phyloP scores from a whole-genome alignment of 92 coral and sea anemone species.

The Palythoa grandis region DNA sequence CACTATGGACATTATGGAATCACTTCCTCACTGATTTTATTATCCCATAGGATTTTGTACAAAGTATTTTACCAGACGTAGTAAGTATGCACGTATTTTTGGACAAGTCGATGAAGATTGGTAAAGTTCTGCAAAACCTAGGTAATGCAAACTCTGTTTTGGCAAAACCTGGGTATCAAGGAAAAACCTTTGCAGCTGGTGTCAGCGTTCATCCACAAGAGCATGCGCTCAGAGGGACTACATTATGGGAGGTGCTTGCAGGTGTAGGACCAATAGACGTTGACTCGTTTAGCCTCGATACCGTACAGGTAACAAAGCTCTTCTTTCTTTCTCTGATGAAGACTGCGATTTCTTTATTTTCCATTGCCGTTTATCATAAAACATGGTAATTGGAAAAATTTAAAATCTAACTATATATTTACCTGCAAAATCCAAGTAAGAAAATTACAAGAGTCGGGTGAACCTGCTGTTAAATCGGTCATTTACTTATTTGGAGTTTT shows the following conservation, averaged over 20 bases:
- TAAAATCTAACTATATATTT: too few relatives aligned
- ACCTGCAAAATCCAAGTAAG: too few relatives aligned
- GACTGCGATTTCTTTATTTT: too few relatives aligned
- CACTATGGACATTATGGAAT: not conserved
- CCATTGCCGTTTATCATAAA: too few relatives aligned
- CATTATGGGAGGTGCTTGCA: slow-evolving; percentile 73
- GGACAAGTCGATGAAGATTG: slow-evolving; percentile 79
- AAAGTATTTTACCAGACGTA: slow-evolving; percentile 71
- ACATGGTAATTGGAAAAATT: too few relatives aligned
- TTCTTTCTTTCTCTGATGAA: not conserved
- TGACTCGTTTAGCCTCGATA: slow-evolving; percentile 55
- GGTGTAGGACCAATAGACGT: slow-evolving; percentile 58
- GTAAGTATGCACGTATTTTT: slow-evolving; percentile 81
- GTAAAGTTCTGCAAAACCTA: slow-evolving; percentile 79
- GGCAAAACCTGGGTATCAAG: slow-evolving; percentile 37
- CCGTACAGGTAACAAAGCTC: slow-evolving; percentile 65
- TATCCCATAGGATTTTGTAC: slow-evolving; percentile 59
- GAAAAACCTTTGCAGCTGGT: slow-evolving; percentile 7
- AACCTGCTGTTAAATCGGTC: too few relatives aligned
- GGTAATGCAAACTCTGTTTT: slow-evolving; percentile 69
- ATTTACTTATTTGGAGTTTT: too few relatives aligned
- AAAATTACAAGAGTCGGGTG: too few relatives aligned
- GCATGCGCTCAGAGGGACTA: slow-evolving; percentile 63
- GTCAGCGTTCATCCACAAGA: slow-evolving; percentile 73
- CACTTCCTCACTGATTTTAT: not conserved